Percentiles rank a stretch among this genome's conserved stretches.
phyloP scores from a whole-genome alignment of 1,140 invertebrate genomes.

The Magallana angulata region DNA sequence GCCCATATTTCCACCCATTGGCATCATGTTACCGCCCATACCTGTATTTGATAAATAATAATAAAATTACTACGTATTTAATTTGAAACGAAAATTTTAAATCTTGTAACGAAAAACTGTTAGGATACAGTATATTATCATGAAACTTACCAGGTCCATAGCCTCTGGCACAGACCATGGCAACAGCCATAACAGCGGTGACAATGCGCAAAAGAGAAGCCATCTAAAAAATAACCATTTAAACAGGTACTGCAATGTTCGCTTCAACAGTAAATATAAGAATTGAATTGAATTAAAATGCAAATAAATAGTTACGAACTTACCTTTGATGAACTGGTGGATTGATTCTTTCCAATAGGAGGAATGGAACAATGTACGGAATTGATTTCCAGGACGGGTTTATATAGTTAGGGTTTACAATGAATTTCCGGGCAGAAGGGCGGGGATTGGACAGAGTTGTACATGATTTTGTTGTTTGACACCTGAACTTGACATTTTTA shows the following conservation, averaged over 20 bases:
- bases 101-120: no score
- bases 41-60: neutral
- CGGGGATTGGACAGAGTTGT: neutral
- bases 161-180: neutral
- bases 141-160: neutral
- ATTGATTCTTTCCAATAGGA: constrained; percentile 15
- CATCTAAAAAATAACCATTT: neutral
- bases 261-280: no score
- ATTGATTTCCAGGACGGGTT: neutral
- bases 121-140: neutral
- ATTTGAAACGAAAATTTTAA: no score
- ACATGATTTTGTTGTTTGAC: constrained; percentile 14
- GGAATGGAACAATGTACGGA: neutral
- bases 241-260: no score
- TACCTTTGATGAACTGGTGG: constrained; percentile 11
- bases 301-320: neutral
- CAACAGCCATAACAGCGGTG: neutral
- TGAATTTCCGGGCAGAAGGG: neutral
- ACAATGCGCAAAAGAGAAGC: neutral
- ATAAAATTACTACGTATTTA: no score
- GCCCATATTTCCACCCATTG: neutral
- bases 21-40: neutral
- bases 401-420: neutral
- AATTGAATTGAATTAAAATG: no score
- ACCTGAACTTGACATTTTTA: neutral